These are phyloP conservation scores for Limnephilus auricula DNA, from an alignment of 2,888 invertebrate species.

Conservation along the genomic window DNA sequence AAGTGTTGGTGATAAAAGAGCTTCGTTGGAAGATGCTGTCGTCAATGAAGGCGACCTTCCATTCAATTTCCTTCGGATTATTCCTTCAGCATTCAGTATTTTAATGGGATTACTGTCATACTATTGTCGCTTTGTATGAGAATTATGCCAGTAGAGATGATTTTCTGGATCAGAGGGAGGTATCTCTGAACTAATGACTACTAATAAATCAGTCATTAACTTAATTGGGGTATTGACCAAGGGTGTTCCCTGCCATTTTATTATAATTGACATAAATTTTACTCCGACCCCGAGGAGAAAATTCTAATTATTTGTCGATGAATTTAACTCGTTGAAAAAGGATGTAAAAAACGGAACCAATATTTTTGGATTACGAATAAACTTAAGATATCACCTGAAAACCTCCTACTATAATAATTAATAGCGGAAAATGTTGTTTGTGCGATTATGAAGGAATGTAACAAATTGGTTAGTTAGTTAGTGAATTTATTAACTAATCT, in stretches of 20 bases:
- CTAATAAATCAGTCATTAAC: background rate
- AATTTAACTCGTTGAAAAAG: too few relatives aligned
- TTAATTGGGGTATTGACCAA: background rate
- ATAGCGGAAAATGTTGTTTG: too few relatives aligned
- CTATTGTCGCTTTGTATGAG: background rate
- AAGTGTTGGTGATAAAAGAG: constrained; percentile 14
- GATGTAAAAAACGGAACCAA: too few relatives aligned
- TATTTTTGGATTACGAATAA: too few relatives aligned
- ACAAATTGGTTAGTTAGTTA: too few relatives aligned
- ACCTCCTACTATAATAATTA: too few relatives aligned
- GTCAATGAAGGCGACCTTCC: background rate
- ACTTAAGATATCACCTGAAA: too few relatives aligned
- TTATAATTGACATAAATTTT: background rate
- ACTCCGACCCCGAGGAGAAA: too few relatives aligned
- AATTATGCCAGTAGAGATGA: background rate
- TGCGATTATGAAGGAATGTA: too few relatives aligned
- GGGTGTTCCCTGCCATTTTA: background rate
- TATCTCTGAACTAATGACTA: background rate
- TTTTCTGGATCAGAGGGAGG: background rate
- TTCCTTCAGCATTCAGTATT: constrained; percentile 10
- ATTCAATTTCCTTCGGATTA: constrained; percentile 14
- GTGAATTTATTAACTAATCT: too few relatives aligned
- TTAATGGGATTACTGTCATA: constrained; percentile 11
- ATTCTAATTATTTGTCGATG: too few relatives aligned
- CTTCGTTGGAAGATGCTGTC: constrained; percentile 18